Percentiles rank a stretch among this genome's conserved stretches.
phyloP scores from a whole-genome alignment of 2,113 vertebrate genomes.

The Xenus cinereus region DNA sequence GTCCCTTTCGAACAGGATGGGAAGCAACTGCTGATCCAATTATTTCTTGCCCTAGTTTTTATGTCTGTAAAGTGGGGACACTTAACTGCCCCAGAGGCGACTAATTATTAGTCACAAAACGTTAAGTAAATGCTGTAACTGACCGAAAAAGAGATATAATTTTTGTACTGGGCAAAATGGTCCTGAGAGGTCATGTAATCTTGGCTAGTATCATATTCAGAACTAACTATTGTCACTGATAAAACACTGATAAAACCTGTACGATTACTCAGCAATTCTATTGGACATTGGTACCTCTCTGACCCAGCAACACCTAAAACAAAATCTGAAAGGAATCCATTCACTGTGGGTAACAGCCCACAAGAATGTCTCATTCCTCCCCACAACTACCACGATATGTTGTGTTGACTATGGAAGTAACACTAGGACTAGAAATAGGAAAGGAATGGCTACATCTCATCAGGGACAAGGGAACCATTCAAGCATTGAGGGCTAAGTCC shows the following conservation, averaged over 20 bases:
- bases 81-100: slow-evolving; percentile 4
- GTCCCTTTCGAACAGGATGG: slow-evolving; percentile 39
- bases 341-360: background rate
- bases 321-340: background rate
- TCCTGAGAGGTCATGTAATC: background rate
- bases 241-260: background rate
- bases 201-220: background rate
- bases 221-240: background rate
- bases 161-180: background rate
- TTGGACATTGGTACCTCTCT: background rate
- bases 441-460: background rate
- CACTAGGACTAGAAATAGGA: background rate
- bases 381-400: background rate
- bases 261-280: background rate
- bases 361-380: background rate
- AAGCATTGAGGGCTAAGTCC: background rate
- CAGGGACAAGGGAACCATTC: background rate
- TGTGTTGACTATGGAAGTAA: background rate
- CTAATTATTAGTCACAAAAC: slow-evolving; percentile 33
- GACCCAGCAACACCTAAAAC: background rate
- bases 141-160: background rate
- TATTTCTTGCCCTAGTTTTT: slow-evolving; percentile 54
- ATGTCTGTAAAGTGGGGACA: slow-evolving; percentile 3
- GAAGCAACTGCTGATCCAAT: slow-evolving; percentile 43
- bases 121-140: slow-evolving; percentile 28